Evolutionary conservation across 2,113 vertebrate genomes (phyloP).

Genomic region (Perognathus longimembris): DNA sequence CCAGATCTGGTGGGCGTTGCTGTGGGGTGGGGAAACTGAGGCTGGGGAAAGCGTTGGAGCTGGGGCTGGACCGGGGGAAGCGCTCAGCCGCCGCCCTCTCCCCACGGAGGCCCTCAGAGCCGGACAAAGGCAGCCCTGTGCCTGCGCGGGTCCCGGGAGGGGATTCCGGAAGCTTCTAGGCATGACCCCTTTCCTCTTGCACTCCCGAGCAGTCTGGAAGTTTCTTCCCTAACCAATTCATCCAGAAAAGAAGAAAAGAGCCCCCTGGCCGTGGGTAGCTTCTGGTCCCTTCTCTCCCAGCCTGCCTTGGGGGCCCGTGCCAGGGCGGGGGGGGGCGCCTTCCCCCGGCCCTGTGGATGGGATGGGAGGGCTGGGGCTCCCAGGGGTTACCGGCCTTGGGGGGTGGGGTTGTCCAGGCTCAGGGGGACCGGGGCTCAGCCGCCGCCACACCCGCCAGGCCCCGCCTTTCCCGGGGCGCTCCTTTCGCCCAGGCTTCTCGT

Average conservation of each 20-base stretch:
- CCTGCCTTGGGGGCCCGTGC: fast-evolving
- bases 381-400: fast-evolving
- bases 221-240: not conserved
- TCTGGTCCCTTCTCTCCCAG: fast-evolving
- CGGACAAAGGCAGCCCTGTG: conserved; percentile 61
- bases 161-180: conserved; percentile 49
- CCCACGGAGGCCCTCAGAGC: no score
- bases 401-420: not conserved
- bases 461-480: fast-evolving
- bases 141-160: not conserved
- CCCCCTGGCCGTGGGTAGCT: not conserved
- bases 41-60: fast-evolving
- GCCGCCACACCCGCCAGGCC: fast-evolving
- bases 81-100: no score
- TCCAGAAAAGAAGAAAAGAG: not conserved
- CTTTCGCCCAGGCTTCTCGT: fast-evolving
- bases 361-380: fast-evolving
- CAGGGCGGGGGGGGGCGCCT: fast-evolving
- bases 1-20: not conserved
- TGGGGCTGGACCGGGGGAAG: not conserved
- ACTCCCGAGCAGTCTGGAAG: not conserved
- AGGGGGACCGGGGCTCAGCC: not conserved
- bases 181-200: not conserved
- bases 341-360: fast-evolving
- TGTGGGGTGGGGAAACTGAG: not conserved